Base-by-base conservation (phyloP, 2,888 invertebrate genomes). In the Helleia helle region DNA sequence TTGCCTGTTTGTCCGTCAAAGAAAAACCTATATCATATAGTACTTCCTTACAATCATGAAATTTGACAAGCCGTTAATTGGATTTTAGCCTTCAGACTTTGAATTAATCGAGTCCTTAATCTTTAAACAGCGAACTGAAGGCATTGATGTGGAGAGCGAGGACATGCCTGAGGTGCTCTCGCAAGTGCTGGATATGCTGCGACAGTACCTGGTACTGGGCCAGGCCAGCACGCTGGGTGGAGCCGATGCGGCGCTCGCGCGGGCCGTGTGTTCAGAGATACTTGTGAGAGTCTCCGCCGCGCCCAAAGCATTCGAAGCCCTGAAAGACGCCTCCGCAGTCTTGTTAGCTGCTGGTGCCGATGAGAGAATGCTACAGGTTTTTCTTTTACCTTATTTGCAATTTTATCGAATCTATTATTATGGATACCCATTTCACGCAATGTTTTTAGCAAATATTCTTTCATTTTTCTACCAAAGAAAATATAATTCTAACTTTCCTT, bases 301-400 rank as follows among this genome's bases (percentile, higher is more conserved):
- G 0, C 77, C 83, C 0, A 66, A 57, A 45, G 70, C 75, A 4
- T 49, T 71, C 1, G 41, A 61, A 0, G 69, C 93, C 0, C 86
- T 92, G 29, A 86, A 93, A 38, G 88, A 91, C 12, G 93, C 93
- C 0, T 91, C 92, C 0, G 55, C 63, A 1, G 59, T 79, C 1
- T 57, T 85, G 65, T 50, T 65, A 2, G 62, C 60, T 1, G 62
- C 66, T 0, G 69, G 66, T 0, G 77, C 76, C 8, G 77, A 80
- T 14, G 75, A 79, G 28, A 66, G 72, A 48, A 55, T 62, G 2
- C 49, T 83, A 46, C 83, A 83, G 67, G 83, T 79, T 37, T n/a
- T n/a, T n/a, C n/a, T n/a, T n/a, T n/a, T n/a, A n/a, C n/a, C n/a
- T n/a, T n/a, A n/a, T n/a, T n/a, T n/a, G n/a, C n/a, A n/a, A n/a